Conservation (phyloP, 92 coral and sea anemone genomes). For the Umimayanthus kanabou region DNA sequence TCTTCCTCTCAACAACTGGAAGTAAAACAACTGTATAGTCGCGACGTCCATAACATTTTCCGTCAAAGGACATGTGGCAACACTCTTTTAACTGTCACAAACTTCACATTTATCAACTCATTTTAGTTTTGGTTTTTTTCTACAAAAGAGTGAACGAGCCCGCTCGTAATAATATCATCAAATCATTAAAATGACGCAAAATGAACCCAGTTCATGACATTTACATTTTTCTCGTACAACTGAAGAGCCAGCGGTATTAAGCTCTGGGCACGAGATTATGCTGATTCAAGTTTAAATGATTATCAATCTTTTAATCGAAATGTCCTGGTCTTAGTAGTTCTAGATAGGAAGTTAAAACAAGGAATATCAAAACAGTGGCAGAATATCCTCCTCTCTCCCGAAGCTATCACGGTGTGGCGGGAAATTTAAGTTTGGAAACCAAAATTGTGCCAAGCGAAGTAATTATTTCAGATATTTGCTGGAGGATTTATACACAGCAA, state of each 20-base stretch:
- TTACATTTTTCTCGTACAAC: no score
- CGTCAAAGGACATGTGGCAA: background rate
- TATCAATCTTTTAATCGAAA: no score
- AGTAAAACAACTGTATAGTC: background rate
- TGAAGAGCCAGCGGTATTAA: no score
- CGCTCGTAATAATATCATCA: constrained; percentile 9
- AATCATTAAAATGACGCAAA: background rate
- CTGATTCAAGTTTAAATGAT: no score
- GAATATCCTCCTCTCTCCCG: background rate
- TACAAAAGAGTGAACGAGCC: constrained; percentile 25
- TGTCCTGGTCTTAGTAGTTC: background rate
- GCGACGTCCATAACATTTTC: background rate
- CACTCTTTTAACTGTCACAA: background rate
- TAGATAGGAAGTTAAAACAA: no score
- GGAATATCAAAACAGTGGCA: no score
- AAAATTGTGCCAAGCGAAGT: background rate
- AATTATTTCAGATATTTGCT: background rate
- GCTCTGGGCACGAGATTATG: no score
- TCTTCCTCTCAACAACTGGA: background rate
- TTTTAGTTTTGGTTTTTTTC: background rate
- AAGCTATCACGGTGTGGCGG: background rate
- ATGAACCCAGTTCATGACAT: background rate
- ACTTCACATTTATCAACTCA: background rate
- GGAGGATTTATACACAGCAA: background rate
- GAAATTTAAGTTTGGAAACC: background rate